A percentile compares a stretch with the other conserved stretches of the same genome.
Evolutionary conservation across 1,140 invertebrate genomes (phyloP).

Genomic region (Aricia agestis): DNA sequence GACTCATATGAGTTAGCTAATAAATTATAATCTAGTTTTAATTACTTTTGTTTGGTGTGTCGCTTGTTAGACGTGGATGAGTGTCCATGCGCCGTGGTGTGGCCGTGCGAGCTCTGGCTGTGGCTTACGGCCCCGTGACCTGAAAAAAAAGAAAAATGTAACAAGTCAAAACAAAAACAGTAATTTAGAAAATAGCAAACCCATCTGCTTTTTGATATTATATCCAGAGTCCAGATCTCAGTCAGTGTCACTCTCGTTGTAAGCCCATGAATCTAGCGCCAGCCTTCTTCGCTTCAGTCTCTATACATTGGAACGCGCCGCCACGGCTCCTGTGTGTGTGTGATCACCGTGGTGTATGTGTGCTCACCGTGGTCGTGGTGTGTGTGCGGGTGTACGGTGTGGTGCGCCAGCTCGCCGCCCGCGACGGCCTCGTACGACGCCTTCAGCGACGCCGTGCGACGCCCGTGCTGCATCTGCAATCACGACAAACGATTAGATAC

Average conservation of each 20-base stretch:
- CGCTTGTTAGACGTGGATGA: slow-evolving; percentile 44
- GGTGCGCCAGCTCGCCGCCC: slow-evolving; percentile 86
- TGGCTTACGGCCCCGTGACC: slow-evolving; percentile 44
- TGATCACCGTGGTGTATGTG: too few relatives aligned
- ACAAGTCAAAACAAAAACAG: too few relatives aligned
- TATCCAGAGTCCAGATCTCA: too few relatives aligned
- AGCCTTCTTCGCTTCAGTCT: too few relatives aligned
- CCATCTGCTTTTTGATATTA: too few relatives aligned
- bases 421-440: slow-evolving; percentile 94
- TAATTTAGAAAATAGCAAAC: too few relatives aligned
- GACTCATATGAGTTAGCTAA: too few relatives aligned
- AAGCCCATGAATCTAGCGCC: too few relatives aligned
- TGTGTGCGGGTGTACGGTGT: slow-evolving; percentile 81
- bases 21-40: too few relatives aligned
- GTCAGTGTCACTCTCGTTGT: too few relatives aligned
- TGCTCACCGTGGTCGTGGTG: slow-evolving; percentile 57
- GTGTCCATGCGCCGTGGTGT: slow-evolving; percentile 44
- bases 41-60: slow-evolving; percentile 55
- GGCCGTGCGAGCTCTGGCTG: slow-evolving; percentile 39
- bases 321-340: too few relatives aligned
- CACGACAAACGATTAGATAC: not conserved
- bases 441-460: slow-evolving; percentile 94
- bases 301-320: too few relatives aligned
- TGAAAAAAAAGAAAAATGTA: slow-evolving; percentile 25
- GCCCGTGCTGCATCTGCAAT: slow-evolving; percentile 92